Base-by-base conservation (phyloP, 2,113 vertebrate genomes). In the Aegithalos caudatus region DNA sequence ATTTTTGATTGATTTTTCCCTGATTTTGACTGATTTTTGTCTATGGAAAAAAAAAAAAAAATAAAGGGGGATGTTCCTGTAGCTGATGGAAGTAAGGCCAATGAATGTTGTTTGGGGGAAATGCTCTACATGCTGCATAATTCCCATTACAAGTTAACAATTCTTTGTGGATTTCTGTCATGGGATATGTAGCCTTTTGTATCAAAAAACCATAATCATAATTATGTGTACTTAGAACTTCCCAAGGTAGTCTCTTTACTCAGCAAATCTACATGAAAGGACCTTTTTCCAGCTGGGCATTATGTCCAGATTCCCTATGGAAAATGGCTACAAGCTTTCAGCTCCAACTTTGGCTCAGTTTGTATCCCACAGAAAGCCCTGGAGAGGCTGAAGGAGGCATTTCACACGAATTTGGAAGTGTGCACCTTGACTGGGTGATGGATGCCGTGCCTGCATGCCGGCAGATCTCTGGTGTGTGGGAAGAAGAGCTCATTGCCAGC, bases 401-500 rank as follows among this genome's bases (percentile, higher is more conserved):
- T 90, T 76, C 74, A 65, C 37, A 60, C 0, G 3, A 57, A 45
- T 92, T 79, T 95, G 86, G 78, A 17, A 44, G 37, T 2, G n/a
- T 79, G 72, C 65, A 89, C 89, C 73, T 92, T 31, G 38, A 66
- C 33, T 0, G 3, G 50, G 25, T 35, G 37, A n/a, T 0, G 5
- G 66, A 19, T 61, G 15, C 67, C 5, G 25, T 73, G 66, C 56
- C 9, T n/a, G 53, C 35, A 4, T 44, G 70, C 65, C 14, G 9
- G 61, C 61, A 82, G 47, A 48, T 92, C 37, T 9, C 3, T 86
- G 71, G 6, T 44, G 69, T 74, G 88, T 72, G 83, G 86, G 88
- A 93, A 83, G 88, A 74, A 11, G 62, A 78, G 58, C 23, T 37
- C 11, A 13, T 17, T 90, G 92, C 79, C 88, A 95, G 94, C 88